Evolutionary conservation across 2,113 vertebrate species (phyloP).

Genomic region (Agapornis roseicollis): DNA sequence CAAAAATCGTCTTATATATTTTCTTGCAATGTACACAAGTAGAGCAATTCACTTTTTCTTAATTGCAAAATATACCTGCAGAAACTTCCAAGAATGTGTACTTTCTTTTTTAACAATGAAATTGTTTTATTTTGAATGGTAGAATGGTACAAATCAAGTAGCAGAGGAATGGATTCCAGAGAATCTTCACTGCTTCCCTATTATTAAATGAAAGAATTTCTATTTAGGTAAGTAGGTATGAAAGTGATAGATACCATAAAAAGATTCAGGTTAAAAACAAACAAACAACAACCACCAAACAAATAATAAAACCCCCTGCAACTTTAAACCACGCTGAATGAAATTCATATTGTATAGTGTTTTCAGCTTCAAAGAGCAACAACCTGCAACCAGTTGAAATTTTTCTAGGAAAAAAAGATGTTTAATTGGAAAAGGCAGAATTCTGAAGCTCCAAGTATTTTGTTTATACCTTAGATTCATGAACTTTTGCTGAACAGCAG

Average conservation of each 20-base stretch:
- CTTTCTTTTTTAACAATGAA: not conserved
- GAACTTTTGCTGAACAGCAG: not conserved
- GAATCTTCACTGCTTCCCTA: not conserved
- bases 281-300: not conserved
- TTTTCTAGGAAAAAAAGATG: not conserved
- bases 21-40: not conserved
- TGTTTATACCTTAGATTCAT: not conserved
- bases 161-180: not conserved
- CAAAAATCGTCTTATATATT: not conserved
- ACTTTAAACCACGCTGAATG: not conserved
- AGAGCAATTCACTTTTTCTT: not conserved
- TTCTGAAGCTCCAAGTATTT: not conserved
- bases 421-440: not conserved
- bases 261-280: not conserved
- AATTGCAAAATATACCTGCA: not conserved
- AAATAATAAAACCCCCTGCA: not conserved
- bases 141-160: not conserved
- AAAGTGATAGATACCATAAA: not conserved
- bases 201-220: not conserved
- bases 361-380: not conserved
- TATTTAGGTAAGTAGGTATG: not conserved
- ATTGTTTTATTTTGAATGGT: not conserved
- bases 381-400: not conserved
- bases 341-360: not conserved
- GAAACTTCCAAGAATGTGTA: not conserved